Conservation (phyloP, 2,797 vertebrate species). For the Loris lydekkerianus region DNA sequence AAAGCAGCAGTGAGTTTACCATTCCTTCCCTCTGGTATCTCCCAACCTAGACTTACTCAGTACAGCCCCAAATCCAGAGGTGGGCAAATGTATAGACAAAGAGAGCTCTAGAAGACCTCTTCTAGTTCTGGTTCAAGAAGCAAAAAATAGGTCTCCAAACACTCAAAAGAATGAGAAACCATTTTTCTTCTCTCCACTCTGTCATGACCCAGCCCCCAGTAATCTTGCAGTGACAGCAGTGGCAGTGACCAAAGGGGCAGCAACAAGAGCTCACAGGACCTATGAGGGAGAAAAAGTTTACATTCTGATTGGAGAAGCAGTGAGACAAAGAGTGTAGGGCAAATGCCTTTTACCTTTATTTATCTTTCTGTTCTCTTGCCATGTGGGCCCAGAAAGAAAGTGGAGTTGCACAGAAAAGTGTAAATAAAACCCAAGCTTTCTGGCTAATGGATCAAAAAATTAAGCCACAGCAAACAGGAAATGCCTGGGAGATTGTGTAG, state of each 20-base stretch:
- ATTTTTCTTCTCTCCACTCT: not conserved
- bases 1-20: not conserved
- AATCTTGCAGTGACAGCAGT: not conserved
- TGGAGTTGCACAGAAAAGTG: not conserved
- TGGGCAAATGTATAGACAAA: not conserved
- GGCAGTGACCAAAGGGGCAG: not conserved
- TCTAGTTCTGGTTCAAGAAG: not conserved
- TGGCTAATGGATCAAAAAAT: not conserved
- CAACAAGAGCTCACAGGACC: not conserved
- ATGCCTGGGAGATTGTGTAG: not conserved
- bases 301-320: not conserved
- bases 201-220: not conserved
- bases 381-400: not conserved
- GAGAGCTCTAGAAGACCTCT: not conserved
- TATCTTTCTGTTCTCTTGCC: not conserved
- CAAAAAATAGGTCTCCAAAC: not conserved
- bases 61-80: not conserved
- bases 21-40: not conserved
- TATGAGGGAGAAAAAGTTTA: not conserved
- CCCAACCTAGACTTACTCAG: not conserved
- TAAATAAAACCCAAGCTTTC: not conserved
- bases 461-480: not conserved
- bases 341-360: not conserved
- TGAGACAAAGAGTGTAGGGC: fast-evolving
- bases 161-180: not conserved